Base-by-base conservation (phyloP, 2,797 vertebrate species). In the Hemitrygon akajei region DNA sequence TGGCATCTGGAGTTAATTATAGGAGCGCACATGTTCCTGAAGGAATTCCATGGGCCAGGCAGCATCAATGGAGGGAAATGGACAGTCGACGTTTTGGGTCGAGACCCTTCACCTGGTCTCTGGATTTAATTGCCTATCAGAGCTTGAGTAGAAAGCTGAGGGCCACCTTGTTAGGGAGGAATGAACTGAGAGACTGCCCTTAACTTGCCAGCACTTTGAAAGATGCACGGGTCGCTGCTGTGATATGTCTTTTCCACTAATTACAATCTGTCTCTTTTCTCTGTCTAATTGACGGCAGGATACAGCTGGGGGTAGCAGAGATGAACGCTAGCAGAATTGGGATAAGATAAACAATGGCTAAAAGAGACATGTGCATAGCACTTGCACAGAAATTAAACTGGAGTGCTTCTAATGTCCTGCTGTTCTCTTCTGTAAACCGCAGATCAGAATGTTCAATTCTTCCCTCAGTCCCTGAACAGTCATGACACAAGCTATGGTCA, bases 271-370 rank as follows among this genome's bases (percentile, higher is more conserved):
- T 92, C 91, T 75, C 69, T 27, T 75, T 47, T 92, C 37, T 69
- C 91, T 73, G 91, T 92, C 91, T 92, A 92, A 92, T 75, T 92
- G 91, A 92, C 91, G 73, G 66, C 69, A 92, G 91, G 12, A 56
- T 92, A 92, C 91, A 75, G 91, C 69, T 92, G 91, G 91, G 71
- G 69, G 66, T 92, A 73, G 66, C 66, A 9, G 69, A 75, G 91
- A 92, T 47, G 40, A 92, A 92, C 25, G 71, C 40, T 69, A 92
- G 91, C 69, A 16, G 22, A 92, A 92, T 73, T 22, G 40, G 66
- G 69, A 47, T 40, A 30, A 92, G 91, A 40, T 92, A 75, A 75
- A 73, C 91, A 75, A 92, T 56, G 91, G 91, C 27, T 40, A 47
- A 30, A 37, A 73, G 34, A 92, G 60, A 91, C 87, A 69, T 37